A percentile compares a stretch with the other conserved stretches of the same genome.
Conservation (phyloP, 2,113 vertebrate genomes). For the Budorcas taxicolor region DNA sequence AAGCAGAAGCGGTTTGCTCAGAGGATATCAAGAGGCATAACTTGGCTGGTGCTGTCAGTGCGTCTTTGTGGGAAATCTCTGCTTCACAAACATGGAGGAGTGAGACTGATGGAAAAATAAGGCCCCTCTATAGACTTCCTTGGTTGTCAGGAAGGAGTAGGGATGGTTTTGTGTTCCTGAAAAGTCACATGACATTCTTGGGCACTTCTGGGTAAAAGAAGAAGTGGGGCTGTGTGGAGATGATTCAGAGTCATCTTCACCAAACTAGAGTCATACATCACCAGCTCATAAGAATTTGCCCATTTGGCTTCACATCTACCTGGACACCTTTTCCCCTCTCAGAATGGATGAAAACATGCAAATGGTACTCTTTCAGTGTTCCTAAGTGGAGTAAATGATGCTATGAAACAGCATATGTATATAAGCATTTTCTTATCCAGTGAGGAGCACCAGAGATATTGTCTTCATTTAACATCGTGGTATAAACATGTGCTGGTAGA, state of each 20-base stretch:
- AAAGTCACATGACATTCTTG: neutral
- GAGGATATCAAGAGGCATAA: neutral
- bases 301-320: neutral
- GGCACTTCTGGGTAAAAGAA: neutral
- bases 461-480: conserved; percentile 35
- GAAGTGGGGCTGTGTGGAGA: no score
- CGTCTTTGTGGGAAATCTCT: neutral
- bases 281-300: neutral
- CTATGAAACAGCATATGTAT: neutral
- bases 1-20: neutral
- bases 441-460: conserved; percentile 8
- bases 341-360: neutral
- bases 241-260: neutral
- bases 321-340: neutral
- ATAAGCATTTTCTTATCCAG: conserved; percentile 21
- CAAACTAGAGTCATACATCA: neutral
- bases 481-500: neutral
- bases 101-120: neutral
- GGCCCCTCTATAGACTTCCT: neutral
- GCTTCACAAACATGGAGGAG: accelerated
- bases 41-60: neutral
- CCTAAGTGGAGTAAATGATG: conserved; percentile 3
- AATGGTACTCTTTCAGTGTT: neutral
- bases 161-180: neutral
- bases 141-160: neutral